Evolutionary conservation across 2,888 invertebrate genomes (phyloP).

Genomic region (Nemapogon koenigi): DNA sequence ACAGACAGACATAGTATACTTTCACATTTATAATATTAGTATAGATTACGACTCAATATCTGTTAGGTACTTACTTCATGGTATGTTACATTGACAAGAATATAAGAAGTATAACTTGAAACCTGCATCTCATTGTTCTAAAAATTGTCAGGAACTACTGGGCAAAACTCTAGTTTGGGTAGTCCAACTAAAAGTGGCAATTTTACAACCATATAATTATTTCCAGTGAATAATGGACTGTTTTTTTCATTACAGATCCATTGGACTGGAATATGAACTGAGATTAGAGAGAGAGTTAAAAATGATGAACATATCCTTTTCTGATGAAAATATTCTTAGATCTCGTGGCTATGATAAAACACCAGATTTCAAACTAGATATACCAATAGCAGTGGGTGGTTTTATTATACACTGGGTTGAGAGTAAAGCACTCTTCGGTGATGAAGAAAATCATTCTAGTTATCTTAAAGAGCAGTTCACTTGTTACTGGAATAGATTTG

Average conservation of each 20-base stretch:
- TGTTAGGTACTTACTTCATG: too few relatives aligned
- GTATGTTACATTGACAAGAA: too few relatives aligned
- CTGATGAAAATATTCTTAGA: conserved; percentile 81
- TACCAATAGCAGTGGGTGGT: conserved; percentile 86
- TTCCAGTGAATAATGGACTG: neutral
- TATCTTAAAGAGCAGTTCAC: conserved; percentile 85
- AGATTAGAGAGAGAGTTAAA: conserved; percentile 70
- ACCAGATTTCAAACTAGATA: conserved; percentile 89
- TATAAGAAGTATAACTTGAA: too few relatives aligned
- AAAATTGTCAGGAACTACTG: too few relatives aligned
- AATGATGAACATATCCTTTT: conserved; percentile 49
- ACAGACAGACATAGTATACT: too few relatives aligned
- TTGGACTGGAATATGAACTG: conserved; percentile 88
- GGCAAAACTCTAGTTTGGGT: too few relatives aligned
- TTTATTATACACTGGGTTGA: conserved; percentile 94
- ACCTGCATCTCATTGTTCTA: too few relatives aligned
- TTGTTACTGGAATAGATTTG: conserved; percentile 94
- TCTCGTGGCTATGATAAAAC: conserved; percentile 92
- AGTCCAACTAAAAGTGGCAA: neutral
- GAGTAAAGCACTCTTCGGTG: conserved; percentile 95
- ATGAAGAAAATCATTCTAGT: conserved; percentile 78
- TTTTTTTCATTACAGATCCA: conserved; percentile 58
- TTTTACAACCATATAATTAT: neutral
- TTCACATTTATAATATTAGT: too few relatives aligned
- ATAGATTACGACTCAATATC: too few relatives aligned